Conservation (phyloP, 2,113 vertebrate species). For the Sinocyclocheilus rhinocerous region DNA sequence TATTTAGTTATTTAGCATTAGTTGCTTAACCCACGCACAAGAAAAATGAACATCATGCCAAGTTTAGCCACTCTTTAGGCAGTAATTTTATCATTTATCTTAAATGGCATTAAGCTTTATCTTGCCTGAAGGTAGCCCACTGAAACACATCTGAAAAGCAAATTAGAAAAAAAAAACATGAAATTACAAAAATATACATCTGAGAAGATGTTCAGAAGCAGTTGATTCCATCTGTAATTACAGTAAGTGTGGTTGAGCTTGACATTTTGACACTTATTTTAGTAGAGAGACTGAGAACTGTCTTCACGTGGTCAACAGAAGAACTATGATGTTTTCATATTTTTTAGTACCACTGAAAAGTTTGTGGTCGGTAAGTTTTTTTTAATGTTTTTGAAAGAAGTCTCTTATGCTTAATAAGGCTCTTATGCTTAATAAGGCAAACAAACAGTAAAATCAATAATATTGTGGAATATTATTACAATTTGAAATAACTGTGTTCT, state of each 20-base stretch:
- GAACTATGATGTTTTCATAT: neutral
- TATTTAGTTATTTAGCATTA: neutral
- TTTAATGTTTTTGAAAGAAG: neutral
- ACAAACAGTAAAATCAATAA: neutral
- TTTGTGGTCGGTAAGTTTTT: neutral
- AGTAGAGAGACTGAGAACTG: neutral
- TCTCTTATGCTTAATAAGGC: neutral
- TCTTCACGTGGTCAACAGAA: neutral
- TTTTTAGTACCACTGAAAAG: too few relatives aligned
- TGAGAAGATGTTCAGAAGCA: neutral
- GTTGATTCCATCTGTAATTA: neutral
- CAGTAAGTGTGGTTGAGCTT: neutral
- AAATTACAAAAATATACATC: neutral
- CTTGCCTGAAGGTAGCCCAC: neutral
- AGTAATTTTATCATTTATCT: neutral
- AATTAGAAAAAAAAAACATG: neutral
- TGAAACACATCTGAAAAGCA: constrained; percentile 6
- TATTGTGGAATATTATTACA: neutral
- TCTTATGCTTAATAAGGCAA: neutral
- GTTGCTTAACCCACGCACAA: neutral
- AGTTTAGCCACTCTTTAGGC: neutral
- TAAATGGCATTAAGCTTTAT: neutral
- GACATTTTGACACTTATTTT: neutral
- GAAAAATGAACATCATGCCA: neutral
- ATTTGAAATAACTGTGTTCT: neutral